Conservation (phyloP, 2,888 invertebrate species). For the Podabrus alpinus region DNA sequence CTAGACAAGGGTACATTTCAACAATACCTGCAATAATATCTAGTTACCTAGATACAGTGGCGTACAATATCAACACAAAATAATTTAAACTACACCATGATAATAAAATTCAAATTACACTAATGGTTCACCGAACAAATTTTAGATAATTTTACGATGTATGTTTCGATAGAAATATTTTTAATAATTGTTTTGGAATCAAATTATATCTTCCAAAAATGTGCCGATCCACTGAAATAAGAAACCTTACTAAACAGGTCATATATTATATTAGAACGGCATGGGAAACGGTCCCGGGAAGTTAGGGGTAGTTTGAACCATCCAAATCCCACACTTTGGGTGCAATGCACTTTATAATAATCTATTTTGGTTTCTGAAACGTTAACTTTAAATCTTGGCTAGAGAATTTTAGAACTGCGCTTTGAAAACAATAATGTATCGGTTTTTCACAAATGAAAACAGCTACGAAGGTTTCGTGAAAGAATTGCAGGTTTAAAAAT, state of each 20-base stretch:
- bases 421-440: background rate
- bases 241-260: slow-evolving; percentile 27
- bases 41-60: slow-evolving; percentile 32
- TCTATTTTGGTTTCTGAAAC: slow-evolving; percentile 22
- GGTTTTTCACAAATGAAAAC: background rate
- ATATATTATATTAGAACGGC: slow-evolving; percentile 31
- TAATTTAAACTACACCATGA: background rate
- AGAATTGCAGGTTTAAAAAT: background rate
- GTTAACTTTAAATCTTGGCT: background rate
- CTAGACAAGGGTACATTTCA: slow-evolving; percentile 35
- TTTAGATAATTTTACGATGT: background rate
- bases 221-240: slow-evolving; percentile 20
- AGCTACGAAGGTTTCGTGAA: background rate
- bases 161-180: background rate
- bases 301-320: slow-evolving; percentile 28
- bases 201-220: background rate
- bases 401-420: background rate
- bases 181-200: background rate
- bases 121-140: background rate
- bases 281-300: slow-evolving; percentile 31
- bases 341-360: slow-evolving; percentile 30
- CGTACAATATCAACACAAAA: slow-evolving; percentile 13
- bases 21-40: slow-evolving; percentile 31
- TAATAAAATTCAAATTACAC: background rate
- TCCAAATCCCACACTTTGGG: slow-evolving; percentile 20